These are phyloP conservation scores for Syngnathus rostellatus DNA, from an alignment of 2,797 vertebrate species.

Conservation along the genomic window DNA sequence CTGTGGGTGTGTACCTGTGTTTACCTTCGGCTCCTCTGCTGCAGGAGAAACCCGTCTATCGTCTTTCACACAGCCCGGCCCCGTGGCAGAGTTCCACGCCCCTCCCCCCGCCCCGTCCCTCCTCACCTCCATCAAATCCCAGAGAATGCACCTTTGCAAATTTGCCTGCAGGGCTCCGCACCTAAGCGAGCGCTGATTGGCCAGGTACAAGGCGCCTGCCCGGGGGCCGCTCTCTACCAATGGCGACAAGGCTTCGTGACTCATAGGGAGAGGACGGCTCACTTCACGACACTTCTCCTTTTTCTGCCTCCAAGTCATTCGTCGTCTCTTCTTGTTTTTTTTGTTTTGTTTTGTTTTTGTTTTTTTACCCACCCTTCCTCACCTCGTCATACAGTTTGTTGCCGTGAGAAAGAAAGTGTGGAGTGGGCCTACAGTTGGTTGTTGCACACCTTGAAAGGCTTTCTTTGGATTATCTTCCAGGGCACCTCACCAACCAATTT, in stretches of 20 bases:
- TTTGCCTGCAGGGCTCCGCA: constrained; percentile 61
- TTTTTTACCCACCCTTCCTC: background rate
- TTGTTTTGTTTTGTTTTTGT: constrained; percentile 17
- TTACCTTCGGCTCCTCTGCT: constrained; percentile 38
- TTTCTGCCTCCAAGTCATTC: constrained; percentile 62
- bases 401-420: constrained; percentile 48
- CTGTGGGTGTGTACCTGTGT: constrained; percentile 50
- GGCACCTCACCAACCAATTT: constrained; percentile 8
- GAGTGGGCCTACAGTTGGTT: constrained; percentile 12
- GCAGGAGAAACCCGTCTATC: constrained; percentile 59
- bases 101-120: background rate
- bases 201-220: constrained; percentile 54
- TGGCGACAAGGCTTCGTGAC: constrained; percentile 67
- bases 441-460: constrained; percentile 49
- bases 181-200: constrained; percentile 61
- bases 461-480: constrained; percentile 60
- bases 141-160: constrained; percentile 70
- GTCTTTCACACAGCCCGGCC: constrained; percentile 61
- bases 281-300: constrained; percentile 72
- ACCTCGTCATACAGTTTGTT: constrained; percentile 34
- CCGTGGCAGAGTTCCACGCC: constrained; percentile 58
- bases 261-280: constrained; percentile 74
- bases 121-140: constrained; percentile 52
- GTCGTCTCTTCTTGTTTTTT: constrained; percentile 44
- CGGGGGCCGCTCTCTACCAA: constrained; percentile 57